Evolutionary conservation across 2,888 invertebrate genomes (phyloP).

Genomic region (Rhorus exstirpatorius): DNA sequence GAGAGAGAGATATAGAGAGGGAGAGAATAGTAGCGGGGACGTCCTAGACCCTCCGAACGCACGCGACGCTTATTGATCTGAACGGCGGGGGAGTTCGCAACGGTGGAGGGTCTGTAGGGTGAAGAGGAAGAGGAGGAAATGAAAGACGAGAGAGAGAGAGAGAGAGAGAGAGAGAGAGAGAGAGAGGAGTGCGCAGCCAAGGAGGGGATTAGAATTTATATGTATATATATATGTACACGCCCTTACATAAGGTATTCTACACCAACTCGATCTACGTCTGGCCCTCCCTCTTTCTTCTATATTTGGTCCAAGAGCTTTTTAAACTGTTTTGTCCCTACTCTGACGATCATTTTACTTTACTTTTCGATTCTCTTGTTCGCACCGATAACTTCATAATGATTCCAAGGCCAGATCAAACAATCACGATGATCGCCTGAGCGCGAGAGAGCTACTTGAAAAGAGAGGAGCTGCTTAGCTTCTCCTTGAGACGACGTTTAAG

Average conservation of each 20-base stretch:
- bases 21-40: conserved; percentile 36
- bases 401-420: too few relatives aligned
- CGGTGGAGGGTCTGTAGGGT: conserved; percentile 38
- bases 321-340: background rate
- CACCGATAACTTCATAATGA: too few relatives aligned
- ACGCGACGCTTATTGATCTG: conserved; percentile 83
- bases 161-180: conserved; percentile 60
- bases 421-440: too few relatives aligned
- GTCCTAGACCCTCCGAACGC: conserved; percentile 80
- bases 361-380: too few relatives aligned
- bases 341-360: too few relatives aligned
- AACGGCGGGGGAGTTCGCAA: conserved; percentile 48
- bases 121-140: conserved; percentile 57
- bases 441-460: too few relatives aligned
- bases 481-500: too few relatives aligned
- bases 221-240: conserved; percentile 8
- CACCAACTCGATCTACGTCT: conserved; percentile 8
- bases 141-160: conserved; percentile 58
- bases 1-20: conserved; percentile 7
- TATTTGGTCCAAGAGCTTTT: background rate
- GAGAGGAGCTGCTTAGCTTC: too few relatives aligned
- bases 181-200: conserved; percentile 59
- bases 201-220: conserved; percentile 15
- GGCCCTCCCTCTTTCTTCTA: background rate
- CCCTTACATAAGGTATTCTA: conserved; percentile 5